Percentiles rank a stretch among this genome's conserved stretches.
Conservation (phyloP, 2,113 vertebrate species). For the Eonycteris spelaea region DNA sequence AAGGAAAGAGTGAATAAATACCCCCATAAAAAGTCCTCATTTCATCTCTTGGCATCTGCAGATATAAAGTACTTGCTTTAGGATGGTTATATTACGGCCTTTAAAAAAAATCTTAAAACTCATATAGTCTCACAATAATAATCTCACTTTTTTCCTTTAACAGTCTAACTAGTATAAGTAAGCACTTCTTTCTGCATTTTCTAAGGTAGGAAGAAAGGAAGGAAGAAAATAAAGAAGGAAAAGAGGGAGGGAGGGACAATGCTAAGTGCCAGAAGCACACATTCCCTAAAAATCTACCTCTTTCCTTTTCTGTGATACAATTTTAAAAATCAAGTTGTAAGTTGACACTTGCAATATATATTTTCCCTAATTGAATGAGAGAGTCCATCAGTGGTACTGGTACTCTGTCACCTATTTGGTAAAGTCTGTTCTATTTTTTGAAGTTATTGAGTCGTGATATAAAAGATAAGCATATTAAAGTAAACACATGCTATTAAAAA, state of each 20-base stretch:
- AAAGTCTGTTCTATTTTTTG: not conserved
- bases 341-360: not conserved
- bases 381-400: not conserved
- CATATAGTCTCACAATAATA: not conserved
- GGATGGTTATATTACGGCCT: not conserved
- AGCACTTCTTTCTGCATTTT: not conserved
- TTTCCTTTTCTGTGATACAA: not conserved
- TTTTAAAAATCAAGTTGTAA: not conserved
- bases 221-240: not conserved
- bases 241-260: rapidly evolving
- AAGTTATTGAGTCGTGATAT: not conserved
- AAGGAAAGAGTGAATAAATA: not conserved
- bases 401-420: not conserved
- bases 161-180: not conserved
- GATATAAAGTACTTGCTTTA: not conserved
- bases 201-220: not conserved
- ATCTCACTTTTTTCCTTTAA: not conserved
- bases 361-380: not conserved
- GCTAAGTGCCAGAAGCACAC: not conserved
- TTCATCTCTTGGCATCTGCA: not conserved
- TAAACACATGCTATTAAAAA: not conserved
- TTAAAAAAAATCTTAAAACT: not conserved
- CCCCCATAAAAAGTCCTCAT: not conserved
- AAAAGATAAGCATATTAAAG: not conserved
- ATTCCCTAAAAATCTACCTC: not conserved